Conservation (phyloP, 2,113 vertebrate genomes). For the Cyanoramphus novaezelandiae region DNA sequence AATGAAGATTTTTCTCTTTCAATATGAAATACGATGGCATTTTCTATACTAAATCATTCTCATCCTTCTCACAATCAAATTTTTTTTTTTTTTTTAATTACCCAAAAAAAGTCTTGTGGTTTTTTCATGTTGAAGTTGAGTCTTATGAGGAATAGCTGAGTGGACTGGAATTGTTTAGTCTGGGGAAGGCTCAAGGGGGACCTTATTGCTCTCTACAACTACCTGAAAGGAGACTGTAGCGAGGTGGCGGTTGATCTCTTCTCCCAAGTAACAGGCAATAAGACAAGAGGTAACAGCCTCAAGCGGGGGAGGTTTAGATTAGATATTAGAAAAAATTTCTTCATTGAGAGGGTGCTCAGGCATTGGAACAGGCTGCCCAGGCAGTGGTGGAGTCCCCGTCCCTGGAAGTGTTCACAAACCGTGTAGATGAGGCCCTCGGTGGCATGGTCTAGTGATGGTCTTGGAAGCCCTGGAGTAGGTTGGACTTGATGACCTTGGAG, state of each 20-base stretch:
- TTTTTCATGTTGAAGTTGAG: neutral
- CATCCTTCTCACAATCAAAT: neutral
- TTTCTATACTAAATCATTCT: neutral
- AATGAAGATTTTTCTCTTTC: neutral
- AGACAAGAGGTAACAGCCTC: neutral
- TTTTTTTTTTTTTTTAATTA: too few species aligned
- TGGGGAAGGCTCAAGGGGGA: neutral
- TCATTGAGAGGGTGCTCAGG: neutral
- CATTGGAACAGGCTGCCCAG: neutral
- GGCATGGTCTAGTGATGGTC: neutral
- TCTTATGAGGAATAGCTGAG: neutral
- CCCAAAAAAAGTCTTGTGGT: neutral
- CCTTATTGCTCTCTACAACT: neutral
- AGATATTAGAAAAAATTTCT: neutral
- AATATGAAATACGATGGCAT: neutral
- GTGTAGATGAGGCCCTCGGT: neutral
- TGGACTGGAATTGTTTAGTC: neutral
- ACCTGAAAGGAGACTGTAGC: neutral
- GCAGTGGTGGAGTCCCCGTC: neutral
- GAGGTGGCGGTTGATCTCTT: neutral
- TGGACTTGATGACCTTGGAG: neutral
- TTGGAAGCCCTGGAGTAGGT: neutral
- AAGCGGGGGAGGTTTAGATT: neutral
- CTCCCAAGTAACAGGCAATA: neutral
- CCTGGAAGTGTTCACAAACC: neutral